Conservation (phyloP, 2,888 invertebrate genomes). For the Xestoiulus laeticollis region DNA sequence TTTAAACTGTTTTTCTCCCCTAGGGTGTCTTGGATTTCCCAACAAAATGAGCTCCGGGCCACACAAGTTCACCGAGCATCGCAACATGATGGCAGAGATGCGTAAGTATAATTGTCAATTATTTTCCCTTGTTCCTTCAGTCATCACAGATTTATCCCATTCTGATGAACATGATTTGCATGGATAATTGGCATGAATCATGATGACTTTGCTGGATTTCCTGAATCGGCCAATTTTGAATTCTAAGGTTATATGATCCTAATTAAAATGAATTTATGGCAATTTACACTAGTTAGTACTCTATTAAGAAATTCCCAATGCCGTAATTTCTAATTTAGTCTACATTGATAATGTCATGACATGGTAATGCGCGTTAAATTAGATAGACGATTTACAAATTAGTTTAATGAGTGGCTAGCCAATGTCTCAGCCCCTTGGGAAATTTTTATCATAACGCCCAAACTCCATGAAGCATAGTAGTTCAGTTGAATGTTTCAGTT, state of each 20-base stretch:
- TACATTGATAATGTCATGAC: background rate
- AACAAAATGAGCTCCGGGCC: background rate
- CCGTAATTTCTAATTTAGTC: background rate
- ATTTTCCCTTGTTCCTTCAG: background rate
- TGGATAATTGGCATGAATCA: no score
- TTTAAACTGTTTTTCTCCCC: background rate
- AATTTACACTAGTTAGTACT: background rate
- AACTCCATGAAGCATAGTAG: no score
- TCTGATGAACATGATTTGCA: no score
- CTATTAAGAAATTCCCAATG: background rate
- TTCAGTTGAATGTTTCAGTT: no score
- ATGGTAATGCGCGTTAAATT: background rate
- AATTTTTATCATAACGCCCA: no score
- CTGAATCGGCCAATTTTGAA: no score
- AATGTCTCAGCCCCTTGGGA: no score
- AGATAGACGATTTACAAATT: background rate
- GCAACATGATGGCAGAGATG: constrained; percentile 53
- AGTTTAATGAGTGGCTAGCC: background rate
- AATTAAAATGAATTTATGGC: background rate
- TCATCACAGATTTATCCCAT: background rate
- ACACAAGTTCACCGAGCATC: constrained; percentile 36
- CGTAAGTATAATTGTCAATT: constrained; percentile 42
- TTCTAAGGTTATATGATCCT: no score
- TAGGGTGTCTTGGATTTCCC: background rate
- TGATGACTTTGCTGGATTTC: no score